phyloP scores from a whole-genome alignment of 2,888 invertebrate species.

The Zaprionus obscuricornis region DNA sequence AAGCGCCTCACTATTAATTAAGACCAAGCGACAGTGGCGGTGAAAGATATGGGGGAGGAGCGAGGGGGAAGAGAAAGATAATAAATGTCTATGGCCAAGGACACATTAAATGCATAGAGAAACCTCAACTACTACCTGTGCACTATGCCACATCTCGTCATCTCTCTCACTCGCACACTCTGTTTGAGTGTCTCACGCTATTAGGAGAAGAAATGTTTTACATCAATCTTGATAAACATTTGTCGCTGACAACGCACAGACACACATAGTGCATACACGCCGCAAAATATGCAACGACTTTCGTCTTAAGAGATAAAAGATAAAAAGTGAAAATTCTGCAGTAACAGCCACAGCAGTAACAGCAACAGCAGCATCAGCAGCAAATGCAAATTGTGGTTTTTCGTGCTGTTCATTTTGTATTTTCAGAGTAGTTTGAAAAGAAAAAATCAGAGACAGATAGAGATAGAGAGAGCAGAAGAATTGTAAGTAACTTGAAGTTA shows the following conservation, averaged over 20 bases:
- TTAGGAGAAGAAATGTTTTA: too few relatives aligned
- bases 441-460: too few relatives aligned
- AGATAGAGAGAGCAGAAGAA: too few relatives aligned
- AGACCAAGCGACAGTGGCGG: slow-evolving; percentile 1
- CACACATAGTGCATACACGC: slow-evolving; percentile 8
- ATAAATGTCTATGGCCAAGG: slow-evolving; percentile 45
- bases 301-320: background rate
- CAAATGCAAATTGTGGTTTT: slow-evolving; percentile 11
- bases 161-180: too few relatives aligned
- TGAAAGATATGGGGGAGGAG: background rate
- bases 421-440: too few relatives aligned
- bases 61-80: background rate
- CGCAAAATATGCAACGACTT: slow-evolving; percentile 32
- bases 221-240: slow-evolving; percentile 18
- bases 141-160: too few relatives aligned
- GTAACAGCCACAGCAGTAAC: too few relatives aligned
- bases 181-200: too few relatives aligned
- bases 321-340: slow-evolving; percentile 15
- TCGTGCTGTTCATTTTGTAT: too few relatives aligned
- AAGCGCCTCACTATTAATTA: slow-evolving; percentile 39
- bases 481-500: too few relatives aligned
- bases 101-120: slow-evolving; percentile 45
- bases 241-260: slow-evolving; percentile 1
- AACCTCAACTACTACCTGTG: slow-evolving; percentile 3
- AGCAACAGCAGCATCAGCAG: too few relatives aligned